phyloP scores from a whole-genome alignment of 2,888 invertebrate species.

The Strigamia maritima region DNA sequence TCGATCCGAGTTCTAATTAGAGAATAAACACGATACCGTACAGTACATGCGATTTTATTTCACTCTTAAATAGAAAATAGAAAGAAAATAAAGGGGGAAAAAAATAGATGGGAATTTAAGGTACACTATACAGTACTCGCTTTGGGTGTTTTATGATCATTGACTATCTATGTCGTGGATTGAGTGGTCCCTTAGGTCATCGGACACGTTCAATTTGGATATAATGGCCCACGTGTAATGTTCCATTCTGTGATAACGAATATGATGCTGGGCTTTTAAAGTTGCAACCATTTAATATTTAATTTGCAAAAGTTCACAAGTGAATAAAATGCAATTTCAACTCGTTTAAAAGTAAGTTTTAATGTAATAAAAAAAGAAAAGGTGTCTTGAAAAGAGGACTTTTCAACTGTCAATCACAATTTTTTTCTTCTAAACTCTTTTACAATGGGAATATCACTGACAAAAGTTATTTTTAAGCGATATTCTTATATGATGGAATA shows the following conservation, averaged over 20 bases:
- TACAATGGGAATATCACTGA: too few species aligned
- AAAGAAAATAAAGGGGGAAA: background rate
- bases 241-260: conserved; percentile 14
- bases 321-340: background rate
- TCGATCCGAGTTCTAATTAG: conserved; percentile 13
- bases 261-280: conserved; percentile 5
- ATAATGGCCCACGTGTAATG: conserved; percentile 16
- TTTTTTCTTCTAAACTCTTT: too few species aligned
- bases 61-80: background rate
- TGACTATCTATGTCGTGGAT: conserved; percentile 22
- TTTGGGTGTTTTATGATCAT: conserved; percentile 17
- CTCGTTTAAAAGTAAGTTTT: too few species aligned
- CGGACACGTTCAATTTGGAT: conserved; percentile 31
- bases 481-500: background rate
- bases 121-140: too few species aligned
- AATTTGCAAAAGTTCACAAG: background rate
- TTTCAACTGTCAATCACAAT: too few species aligned
- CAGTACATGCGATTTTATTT: conserved; percentile 26
- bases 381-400: too few species aligned
- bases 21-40: background rate
- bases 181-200: conserved; percentile 14
- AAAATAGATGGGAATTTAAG: conserved; percentile 3
- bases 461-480: too few species aligned
- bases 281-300: conserved; percentile 6
- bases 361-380: too few species aligned